Percentiles rank a stretch among this genome's conserved stretches.
These are phyloP conservation scores for Hirudinaria manillensis DNA, from an alignment of 2,888 invertebrate genomes.

Conservation along the genomic window DNA sequence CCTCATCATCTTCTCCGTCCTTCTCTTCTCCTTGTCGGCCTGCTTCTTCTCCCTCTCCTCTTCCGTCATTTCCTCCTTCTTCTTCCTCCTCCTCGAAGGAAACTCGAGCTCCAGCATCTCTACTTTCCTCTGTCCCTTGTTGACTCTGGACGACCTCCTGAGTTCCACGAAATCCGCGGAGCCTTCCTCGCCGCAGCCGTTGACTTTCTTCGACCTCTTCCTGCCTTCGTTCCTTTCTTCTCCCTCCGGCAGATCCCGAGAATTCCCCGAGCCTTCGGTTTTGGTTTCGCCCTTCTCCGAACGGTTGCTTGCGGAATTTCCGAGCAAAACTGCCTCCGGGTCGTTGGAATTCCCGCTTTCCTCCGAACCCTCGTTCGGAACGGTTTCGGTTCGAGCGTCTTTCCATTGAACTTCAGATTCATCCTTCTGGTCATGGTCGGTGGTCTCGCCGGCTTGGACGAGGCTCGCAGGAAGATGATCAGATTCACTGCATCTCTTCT, in stretches of 20 bases:
- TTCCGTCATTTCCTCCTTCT: conserved; percentile 16
- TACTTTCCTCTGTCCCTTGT: conserved; percentile 38
- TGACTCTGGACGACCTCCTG: conserved; percentile 38
- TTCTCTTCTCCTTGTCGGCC: conserved; percentile 31
- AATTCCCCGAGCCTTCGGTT: conserved; percentile 59
- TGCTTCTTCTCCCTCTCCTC: conserved; percentile 32
- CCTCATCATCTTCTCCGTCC: conserved; percentile 30
- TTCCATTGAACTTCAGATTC: no score
- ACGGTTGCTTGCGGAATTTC: background rate
- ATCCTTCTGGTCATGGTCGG: no score
- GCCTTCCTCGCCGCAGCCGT: background rate
- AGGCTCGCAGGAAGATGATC: no score
- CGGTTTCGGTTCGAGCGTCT: no score
- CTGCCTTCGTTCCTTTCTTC: conserved; percentile 56
- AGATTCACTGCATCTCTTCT: no score
- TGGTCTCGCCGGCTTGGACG: no score
- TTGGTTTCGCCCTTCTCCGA: background rate
- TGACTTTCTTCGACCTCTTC: conserved; percentile 57
- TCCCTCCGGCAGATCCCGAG: conserved; percentile 65
- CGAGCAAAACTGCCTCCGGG: background rate
- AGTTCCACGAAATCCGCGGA: conserved; percentile 28
- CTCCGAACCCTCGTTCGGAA: no score
- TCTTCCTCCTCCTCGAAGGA: conserved; percentile 33
- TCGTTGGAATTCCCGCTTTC: no score
- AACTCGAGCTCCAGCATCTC: conserved; percentile 27